Percentiles rank a stretch among this genome's conserved stretches.
These are phyloP conservation scores for Copidosoma floridanum DNA, from an alignment of 1,140 invertebrate genomes.

Conservation along the genomic window DNA sequence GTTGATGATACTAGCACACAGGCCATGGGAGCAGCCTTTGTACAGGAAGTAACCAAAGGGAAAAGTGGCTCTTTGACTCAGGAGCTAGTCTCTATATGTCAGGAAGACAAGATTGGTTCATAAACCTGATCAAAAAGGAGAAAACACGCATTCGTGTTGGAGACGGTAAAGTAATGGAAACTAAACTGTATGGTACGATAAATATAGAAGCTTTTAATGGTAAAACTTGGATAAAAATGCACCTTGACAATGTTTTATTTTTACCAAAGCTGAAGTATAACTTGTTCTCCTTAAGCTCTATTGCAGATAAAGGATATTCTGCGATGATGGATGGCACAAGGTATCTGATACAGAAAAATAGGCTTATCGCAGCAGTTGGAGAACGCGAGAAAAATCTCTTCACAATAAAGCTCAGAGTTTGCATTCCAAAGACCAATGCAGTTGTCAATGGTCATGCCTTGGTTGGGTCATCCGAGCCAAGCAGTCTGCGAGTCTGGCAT, in stretches of 20 bases:
- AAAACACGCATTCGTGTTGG: constrained; percentile 21
- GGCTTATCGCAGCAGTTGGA: constrained; percentile 18
- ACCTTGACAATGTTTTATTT: constrained; percentile 46
- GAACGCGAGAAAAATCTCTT: constrained; percentile 15
- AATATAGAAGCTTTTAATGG: constrained; percentile 33
- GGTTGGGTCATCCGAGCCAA: background rate
- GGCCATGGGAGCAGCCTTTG: no score
- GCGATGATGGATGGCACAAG: background rate
- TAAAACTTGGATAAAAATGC: constrained; percentile 29
- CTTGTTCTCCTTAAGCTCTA: constrained; percentile 45
- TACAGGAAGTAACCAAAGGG: no score
- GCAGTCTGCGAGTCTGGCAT: constrained; percentile 4
- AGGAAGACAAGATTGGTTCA: constrained; percentile 24
- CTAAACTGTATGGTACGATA: constrained; percentile 29
- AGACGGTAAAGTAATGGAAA: constrained; percentile 28
- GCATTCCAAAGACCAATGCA: constrained; percentile 21
- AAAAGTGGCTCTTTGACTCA: constrained; percentile 35
- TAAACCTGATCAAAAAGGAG: constrained; percentile 11
- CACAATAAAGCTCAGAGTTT: background rate
- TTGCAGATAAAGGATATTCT: constrained; percentile 38
- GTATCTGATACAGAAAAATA: constrained; percentile 7
- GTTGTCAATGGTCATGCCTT: background rate
- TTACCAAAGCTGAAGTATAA: constrained; percentile 49
- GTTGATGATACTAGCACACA: background rate
- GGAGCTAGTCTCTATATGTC: constrained; percentile 36